Evolutionary conservation across 1,140 invertebrate genomes (phyloP), one percentile per base, ranked within the genome.

Genomic region (Drosophila saltans): DNA sequence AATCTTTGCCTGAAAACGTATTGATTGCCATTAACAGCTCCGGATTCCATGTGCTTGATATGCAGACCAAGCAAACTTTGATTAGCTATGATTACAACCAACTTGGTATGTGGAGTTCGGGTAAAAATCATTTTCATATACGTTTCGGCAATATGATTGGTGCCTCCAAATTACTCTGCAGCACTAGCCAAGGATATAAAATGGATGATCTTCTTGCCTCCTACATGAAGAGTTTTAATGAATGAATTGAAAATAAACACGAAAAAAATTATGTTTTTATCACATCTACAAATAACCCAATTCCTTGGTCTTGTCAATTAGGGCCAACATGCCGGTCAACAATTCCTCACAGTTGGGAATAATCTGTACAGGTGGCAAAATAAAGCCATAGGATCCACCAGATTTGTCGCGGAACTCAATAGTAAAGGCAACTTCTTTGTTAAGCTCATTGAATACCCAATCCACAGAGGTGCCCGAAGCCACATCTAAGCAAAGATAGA

Each of bases 181-280:
- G 98, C 94, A 99, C 98, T 10, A 96, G 96, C 1, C 93, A 98
- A 84, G 98, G 97, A 36, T 98, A 99, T 93, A 99, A 98, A 94
- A 98, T 99, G 96, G 97, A 99, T 92, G 97, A 99, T 93, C 94
- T 99, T n/a, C 94, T 99, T 78, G 97, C 97, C 1, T 98, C 97
- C 0, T 99, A 99, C 91, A 97, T 94, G 62, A 78, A 67, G 16
- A 70, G 91, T 57, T 91, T 84, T 70, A 80, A 70, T 72, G 56
- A 75, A n/a, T 66, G 76, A 66, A 7, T 59, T 10, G 16, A 5
- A 65, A 26, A 21, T 21, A 39, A 5, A 55, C 21, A 11, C n/a
- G 21, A 1, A 16, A 36, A 41, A 68, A 36, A 4, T 30, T 30
- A 16, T 36, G 6, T 7, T 6, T 36, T 2, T 36, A 36, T 6